Percentiles rank a stretch among this genome's conserved stretches.
Evolutionary conservation across 2,797 vertebrate genomes (phyloP).

Genomic region (Sebastes hubbsi): DNA sequence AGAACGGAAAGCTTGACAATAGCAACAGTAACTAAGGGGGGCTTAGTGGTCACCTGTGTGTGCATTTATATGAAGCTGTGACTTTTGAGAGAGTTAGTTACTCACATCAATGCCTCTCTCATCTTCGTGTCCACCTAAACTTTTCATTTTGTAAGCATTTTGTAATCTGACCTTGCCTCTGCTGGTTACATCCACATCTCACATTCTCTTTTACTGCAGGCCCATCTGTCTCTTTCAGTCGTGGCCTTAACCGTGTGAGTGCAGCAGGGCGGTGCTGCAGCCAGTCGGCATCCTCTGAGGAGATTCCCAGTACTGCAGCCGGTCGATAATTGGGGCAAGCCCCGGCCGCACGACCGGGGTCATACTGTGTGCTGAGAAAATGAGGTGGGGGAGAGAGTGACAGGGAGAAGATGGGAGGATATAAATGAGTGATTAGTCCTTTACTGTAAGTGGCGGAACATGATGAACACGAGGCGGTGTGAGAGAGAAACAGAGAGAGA

Average conservation of each 20-base stretch:
- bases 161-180: background rate
- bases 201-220: background rate
- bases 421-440: constrained; percentile 35
- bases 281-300: constrained; percentile 21
- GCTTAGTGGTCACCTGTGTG: background rate
- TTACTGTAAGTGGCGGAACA: constrained; percentile 10
- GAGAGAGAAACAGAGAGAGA: background rate
- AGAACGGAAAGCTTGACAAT: background rate
- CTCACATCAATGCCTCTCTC: background rate
- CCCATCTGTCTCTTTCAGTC: constrained; percentile 2
- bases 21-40: background rate
- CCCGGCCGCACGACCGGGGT: constrained; percentile 2
- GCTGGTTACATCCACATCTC: background rate
- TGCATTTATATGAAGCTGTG: background rate
- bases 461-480: background rate
- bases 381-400: background rate
- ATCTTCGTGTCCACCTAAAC: background rate
- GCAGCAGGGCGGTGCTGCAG: background rate
- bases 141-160: background rate
- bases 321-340: constrained; percentile 28
- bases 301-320: background rate
- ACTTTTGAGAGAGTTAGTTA: background rate
- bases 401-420: background rate
- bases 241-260: background rate
- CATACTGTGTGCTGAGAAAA: background rate